These are phyloP conservation scores for Microtus ochrogaster DNA, from an alignment of 2,113 vertebrate genomes.

Conservation along the genomic window DNA sequence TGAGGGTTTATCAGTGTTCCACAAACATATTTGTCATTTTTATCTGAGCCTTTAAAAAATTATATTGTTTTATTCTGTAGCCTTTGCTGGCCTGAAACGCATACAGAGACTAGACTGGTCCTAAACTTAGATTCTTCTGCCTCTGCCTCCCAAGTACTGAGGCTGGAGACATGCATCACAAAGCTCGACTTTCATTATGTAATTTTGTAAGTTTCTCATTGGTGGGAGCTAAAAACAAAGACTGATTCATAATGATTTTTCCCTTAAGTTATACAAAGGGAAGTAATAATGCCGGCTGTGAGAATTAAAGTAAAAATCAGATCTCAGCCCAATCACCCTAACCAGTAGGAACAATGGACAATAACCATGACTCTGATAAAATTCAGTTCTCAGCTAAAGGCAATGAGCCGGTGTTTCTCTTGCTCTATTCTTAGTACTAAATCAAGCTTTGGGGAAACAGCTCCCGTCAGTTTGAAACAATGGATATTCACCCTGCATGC, in stretches of 20 bases:
- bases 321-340: slow-evolving; percentile 71
- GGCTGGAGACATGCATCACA: background rate
- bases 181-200: background rate
- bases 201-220: slow-evolving; percentile 48
- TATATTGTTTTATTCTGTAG: background rate
- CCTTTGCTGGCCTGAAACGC: background rate
- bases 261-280: slow-evolving; percentile 75
- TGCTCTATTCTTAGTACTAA: slow-evolving; percentile 75
- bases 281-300: slow-evolving; percentile 77
- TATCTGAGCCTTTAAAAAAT: slow-evolving; percentile 1
- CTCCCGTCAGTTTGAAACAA: slow-evolving; percentile 70
- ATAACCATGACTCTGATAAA: slow-evolving; percentile 71
- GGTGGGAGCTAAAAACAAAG: slow-evolving; percentile 74
- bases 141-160: background rate
- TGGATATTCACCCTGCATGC: slow-evolving; percentile 65
- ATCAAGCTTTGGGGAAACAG: slow-evolving; percentile 61
- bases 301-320: slow-evolving; percentile 74
- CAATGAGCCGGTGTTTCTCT: slow-evolving; percentile 56
- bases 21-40: slow-evolving; percentile 62
- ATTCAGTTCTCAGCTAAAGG: slow-evolving; percentile 78
- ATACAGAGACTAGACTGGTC: background rate
- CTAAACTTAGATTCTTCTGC: background rate
- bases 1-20: background rate
- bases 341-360: slow-evolving; percentile 77
- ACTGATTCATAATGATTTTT: slow-evolving; percentile 72